Base-by-base conservation (phyloP, 2,113 vertebrate species). In the Rhinoptilus africanus region DNA sequence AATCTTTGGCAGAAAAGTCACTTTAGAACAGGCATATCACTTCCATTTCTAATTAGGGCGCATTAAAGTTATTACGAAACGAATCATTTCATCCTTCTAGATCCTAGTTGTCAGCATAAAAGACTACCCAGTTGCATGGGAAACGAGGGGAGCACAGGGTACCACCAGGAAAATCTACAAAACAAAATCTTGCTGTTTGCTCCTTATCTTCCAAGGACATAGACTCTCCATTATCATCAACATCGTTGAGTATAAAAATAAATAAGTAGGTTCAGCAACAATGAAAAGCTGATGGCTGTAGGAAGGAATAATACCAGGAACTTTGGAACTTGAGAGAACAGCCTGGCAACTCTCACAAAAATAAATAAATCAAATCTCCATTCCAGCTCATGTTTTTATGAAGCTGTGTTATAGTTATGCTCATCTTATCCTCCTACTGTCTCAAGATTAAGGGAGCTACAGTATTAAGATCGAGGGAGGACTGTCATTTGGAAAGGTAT, bases 61-160 rank as follows among this genome's bases (percentile, higher is more conserved):
- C 10, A 24, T 24, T 34, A 3, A 14, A 32, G 37, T 21, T 23
- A 28, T 9, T 32, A 35, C 0, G 20, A 50, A 68, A 86, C 30
- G n/a, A 47, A 45, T 39, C 13, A 2, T 22, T 54, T 47, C 34
- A 2, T 16, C 7, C 43, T 30, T 56, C 43, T 51, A 71, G 47
- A 67, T 71, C 41, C 47, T 35, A 4, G 39, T 11, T 22, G 30
- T 37, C 88, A 54, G 17, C 85, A 66, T 57, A 6, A 32, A 48
- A 59, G 28, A 63, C n/a, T 10, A 5, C 35, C 24, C 28, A 30
- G 14, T 3, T 1, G 6, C n/a, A 27, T 0, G 13, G 78, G 8
- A 23, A 66, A 17, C 3, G 28, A 62, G 54, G 26, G 21, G n/a
- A 74, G 28, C 28, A 6, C 14, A 0, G 2, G 21, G 12, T 6